phyloP scores from a whole-genome alignment of 2,113 vertebrate genomes.

The Petrocephalus zakoni region DNA sequence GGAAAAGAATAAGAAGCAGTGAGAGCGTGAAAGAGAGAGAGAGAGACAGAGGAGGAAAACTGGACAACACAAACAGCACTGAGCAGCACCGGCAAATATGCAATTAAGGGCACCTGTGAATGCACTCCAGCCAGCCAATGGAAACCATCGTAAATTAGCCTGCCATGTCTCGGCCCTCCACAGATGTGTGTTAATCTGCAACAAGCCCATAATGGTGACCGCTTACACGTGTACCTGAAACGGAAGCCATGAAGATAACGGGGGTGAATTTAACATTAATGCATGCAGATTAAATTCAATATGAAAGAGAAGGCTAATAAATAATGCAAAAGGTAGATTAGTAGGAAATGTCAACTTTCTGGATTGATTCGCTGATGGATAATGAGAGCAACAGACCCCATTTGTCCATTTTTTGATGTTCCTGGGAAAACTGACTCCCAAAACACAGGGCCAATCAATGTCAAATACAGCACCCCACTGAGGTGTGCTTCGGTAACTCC shows the following conservation, averaged over 20 bases:
- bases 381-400: neutral
- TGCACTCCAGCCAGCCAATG: neutral
- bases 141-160: neutral
- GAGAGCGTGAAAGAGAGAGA: neutral
- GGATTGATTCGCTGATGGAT: neutral
- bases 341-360: slow-evolving; percentile 19
- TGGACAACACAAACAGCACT: neutral
- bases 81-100: neutral
- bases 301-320: slow-evolving; percentile 9
- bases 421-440: neutral
- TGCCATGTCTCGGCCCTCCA: neutral
- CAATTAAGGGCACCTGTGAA: neutral
- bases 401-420: neutral
- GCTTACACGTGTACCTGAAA: neutral
- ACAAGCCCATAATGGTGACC: neutral
- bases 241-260: neutral
- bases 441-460: neutral
- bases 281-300: neutral
- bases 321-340: slow-evolving; percentile 16
- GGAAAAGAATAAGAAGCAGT: neutral
- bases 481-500: neutral
- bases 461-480: neutral
- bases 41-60: neutral
- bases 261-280: neutral
- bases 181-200: neutral